phyloP scores from a whole-genome alignment of 2,113 vertebrate genomes.

The Eulemur macaco region DNA sequence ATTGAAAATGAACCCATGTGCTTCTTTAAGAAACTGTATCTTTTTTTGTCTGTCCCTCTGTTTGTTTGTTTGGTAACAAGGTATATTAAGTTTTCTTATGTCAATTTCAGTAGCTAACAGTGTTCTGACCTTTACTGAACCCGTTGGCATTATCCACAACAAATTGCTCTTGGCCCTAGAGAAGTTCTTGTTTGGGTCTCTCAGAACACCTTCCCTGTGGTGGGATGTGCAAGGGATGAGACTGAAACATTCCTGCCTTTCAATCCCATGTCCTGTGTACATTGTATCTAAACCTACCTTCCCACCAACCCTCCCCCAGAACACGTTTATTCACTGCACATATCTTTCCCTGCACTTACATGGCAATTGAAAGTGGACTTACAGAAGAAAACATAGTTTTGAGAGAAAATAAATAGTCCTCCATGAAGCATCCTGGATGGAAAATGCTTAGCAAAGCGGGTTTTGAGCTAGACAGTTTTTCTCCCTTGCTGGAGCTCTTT shows the following conservation, averaged over 20 bases:
- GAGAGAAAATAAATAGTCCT: background rate
- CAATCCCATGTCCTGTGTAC: too few relatives aligned
- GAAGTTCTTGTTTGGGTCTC: background rate
- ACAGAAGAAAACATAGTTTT: background rate
- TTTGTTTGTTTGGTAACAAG: background rate
- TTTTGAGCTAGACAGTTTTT: background rate
- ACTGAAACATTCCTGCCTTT: background rate
- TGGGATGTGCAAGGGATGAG: background rate
- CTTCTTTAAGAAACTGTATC: background rate
- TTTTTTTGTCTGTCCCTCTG: background rate
- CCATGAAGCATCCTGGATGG: background rate
- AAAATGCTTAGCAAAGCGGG: background rate
- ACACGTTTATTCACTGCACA: background rate
- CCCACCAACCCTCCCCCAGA: too few relatives aligned
- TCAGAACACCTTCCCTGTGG: background rate
- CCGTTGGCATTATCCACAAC: background rate
- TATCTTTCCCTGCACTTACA: background rate
- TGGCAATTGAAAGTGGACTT: background rate
- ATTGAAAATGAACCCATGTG: background rate
- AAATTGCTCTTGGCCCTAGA: background rate
- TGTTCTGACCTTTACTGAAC: background rate
- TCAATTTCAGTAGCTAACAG: background rate
- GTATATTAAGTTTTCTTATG: background rate
- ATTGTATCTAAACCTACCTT: background rate
- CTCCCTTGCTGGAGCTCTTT: background rate